Conservation (phyloP, 2,797 vertebrate genomes). For the Pseudocheirus occidentalis region DNA sequence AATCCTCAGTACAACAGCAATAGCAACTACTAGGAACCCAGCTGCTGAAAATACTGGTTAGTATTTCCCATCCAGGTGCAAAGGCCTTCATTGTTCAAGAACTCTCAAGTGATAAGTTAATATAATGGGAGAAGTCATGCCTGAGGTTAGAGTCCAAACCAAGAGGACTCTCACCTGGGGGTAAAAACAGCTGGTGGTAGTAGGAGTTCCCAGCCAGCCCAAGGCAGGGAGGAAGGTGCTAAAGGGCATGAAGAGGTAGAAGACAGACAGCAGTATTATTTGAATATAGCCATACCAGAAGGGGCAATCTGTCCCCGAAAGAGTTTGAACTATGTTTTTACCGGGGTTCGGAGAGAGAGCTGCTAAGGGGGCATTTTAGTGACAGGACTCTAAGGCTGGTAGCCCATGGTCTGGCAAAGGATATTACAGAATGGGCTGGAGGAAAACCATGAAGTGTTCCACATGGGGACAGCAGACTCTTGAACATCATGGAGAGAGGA, state of each 20-base stretch:
- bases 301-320: background rate
- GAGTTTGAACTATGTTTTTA: background rate
- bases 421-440: background rate
- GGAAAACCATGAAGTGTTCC: background rate
- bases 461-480: background rate
- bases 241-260: background rate
- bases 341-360: background rate
- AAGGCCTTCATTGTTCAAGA: background rate
- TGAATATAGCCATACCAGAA: background rate
- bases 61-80: background rate
- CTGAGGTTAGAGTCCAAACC: background rate
- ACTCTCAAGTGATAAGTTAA: background rate
- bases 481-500: background rate
- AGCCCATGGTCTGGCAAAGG: background rate
- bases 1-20: background rate
- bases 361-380: background rate
- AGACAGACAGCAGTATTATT: background rate
- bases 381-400: background rate
- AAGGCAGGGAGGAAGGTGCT: background rate
- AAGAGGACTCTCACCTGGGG: background rate
- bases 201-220: background rate
- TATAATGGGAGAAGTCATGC: background rate
- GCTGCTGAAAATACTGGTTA: background rate
- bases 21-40: background rate
- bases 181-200: background rate